Percentiles rank a stretch among this genome's conserved stretches.
Evolutionary conservation across 2,797 vertebrate species (phyloP).

Genomic region (Arnoldichthys spilopterus): DNA sequence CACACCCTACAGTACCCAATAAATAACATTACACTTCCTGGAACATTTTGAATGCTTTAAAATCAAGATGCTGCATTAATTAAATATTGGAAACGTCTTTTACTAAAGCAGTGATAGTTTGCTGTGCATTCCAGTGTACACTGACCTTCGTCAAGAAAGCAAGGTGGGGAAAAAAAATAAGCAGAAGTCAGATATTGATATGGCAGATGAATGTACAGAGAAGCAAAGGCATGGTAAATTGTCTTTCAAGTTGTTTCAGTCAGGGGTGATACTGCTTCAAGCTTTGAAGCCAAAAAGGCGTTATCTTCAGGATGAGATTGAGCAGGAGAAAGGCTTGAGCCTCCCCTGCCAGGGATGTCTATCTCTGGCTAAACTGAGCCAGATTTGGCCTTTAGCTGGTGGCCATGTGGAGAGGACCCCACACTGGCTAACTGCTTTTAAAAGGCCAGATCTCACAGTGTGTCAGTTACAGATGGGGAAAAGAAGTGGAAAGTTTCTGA

Average conservation of each 20-base stretch:
- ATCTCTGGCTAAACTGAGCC: conserved; percentile 70
- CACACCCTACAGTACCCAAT: too few species aligned
- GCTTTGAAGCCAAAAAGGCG: conserved; percentile 61
- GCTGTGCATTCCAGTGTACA: background rate
- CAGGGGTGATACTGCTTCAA: conserved; percentile 50
- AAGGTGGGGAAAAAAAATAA: conserved; percentile 14
- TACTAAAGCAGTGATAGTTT: background rate
- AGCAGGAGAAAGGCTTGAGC: conserved; percentile 49
- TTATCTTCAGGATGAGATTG: conserved; percentile 66
- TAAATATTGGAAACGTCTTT: background rate
- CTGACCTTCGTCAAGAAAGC: conserved; percentile 12
- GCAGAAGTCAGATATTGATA: conserved; percentile 35
- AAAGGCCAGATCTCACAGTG: conserved; percentile 65
- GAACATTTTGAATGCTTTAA: background rate
- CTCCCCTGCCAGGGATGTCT: conserved; percentile 66
- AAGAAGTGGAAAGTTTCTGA: background rate
- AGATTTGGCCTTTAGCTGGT: conserved; percentile 72
- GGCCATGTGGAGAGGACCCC: conserved; percentile 63
- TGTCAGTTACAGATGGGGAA: conserved; percentile 3
- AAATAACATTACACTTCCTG: background rate
- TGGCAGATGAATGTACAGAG: conserved; percentile 49
- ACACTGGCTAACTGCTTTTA: conserved; percentile 65
- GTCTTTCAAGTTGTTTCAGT: conserved; percentile 61
- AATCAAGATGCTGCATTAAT: background rate
- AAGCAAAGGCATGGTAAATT: conserved; percentile 55